These are phyloP conservation scores for Xestia ashworthii DNA, from an alignment of 2,888 invertebrate genomes.

Conservation along the genomic window DNA sequence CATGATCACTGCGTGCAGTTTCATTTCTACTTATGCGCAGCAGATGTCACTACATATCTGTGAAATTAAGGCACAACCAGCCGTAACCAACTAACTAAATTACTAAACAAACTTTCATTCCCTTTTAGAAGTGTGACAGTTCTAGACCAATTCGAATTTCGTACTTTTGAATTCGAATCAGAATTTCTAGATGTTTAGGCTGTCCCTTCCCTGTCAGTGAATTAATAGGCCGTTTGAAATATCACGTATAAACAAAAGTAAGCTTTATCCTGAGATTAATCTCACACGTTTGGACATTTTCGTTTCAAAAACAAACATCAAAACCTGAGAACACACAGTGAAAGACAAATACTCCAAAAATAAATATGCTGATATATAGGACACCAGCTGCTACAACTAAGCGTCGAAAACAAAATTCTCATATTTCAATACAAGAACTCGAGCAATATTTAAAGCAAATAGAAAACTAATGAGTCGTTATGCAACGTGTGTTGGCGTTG, in stretches of 20 bases:
- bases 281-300: constrained; percentile 2
- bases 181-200: background rate
- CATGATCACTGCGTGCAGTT: background rate
- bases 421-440: constrained; percentile 59
- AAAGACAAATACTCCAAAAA: constrained; percentile 7
- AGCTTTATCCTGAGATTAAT: constrained; percentile 1
- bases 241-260: background rate
- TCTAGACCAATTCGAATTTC: too few relatives aligned
- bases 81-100: background rate
- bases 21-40: background rate
- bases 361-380: constrained; percentile 47
- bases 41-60: constrained; percentile 15
- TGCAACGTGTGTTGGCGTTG: constrained; percentile 66
- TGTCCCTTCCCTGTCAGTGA: background rate
- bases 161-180: too few relatives aligned
- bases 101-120: background rate
- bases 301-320: constrained; percentile 7
- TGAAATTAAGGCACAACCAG: background rate
- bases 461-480: constrained; percentile 76
- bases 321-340: background rate
- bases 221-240: background rate
- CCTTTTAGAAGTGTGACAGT: background rate
- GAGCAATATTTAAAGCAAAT: constrained; percentile 67
- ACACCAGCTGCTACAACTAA: constrained; percentile 38
- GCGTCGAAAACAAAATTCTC: constrained; percentile 48